Conservation (phyloP, 1,140 invertebrate genomes). For the Drosophila watanabei region DNA sequence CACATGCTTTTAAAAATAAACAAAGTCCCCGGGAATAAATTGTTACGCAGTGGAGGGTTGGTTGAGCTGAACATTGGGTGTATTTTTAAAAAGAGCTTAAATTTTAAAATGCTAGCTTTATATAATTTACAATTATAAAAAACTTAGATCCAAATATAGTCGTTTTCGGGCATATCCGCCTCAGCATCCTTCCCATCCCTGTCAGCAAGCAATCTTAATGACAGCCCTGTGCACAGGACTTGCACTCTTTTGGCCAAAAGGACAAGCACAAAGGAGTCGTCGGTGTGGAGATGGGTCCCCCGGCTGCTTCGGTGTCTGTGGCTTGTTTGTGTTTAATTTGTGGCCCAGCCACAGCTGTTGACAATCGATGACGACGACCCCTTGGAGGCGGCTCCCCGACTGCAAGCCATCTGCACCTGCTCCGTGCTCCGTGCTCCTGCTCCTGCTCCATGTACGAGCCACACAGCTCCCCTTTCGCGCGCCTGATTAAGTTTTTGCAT, state of each 20-base stretch:
- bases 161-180: not conserved
- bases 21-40: not conserved
- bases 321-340: conserved; percentile 79
- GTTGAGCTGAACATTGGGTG: not conserved
- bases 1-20: conserved; percentile 23
- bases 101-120: not conserved
- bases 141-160: not conserved
- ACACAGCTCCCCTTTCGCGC: conserved; percentile 40
- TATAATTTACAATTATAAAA: not conserved
- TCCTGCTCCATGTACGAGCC: not conserved
- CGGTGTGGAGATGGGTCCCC: not conserved
- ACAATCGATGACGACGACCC: conserved; percentile 69
- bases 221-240: conserved; percentile 6
- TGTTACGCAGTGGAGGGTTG: not conserved
- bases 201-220: not conserved
- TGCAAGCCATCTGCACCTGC: conserved; percentile 41
- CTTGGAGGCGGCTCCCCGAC: conserved; percentile 1
- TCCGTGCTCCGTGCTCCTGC: not conserved
- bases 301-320: conserved; percentile 11
- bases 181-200: not conserved
- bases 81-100: not conserved
- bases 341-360: conserved; percentile 65
- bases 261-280: conserved; percentile 14
- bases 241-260: conserved; percentile 35
- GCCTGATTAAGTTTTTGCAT: conserved; percentile 77